Conservation (phyloP, 1,140 invertebrate genomes). For the Eumaeus atala region DNA sequence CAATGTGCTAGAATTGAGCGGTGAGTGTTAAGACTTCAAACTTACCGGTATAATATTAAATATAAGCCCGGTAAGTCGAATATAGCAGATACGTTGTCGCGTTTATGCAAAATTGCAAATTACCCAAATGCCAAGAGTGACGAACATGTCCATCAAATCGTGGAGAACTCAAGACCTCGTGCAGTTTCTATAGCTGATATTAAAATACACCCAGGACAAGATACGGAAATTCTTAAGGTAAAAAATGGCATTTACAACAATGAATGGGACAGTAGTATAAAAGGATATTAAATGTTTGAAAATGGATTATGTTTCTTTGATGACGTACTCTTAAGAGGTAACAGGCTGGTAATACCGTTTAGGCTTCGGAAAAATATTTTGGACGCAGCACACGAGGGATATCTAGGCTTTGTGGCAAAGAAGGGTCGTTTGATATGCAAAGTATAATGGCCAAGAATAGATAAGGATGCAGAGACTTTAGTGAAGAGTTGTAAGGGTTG, state of each 20-base stretch:
- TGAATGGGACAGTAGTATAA: background rate
- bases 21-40: conserved; percentile 20
- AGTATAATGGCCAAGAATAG: conserved; percentile 21
- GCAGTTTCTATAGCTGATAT: background rate
- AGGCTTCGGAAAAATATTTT: conserved; percentile 12
- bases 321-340: conserved; percentile 16
- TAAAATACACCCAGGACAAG: background rate
- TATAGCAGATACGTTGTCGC: conserved; percentile 29
- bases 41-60: conserved; percentile 19
- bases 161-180: background rate
- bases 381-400: conserved; percentile 20
- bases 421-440: conserved; percentile 22
- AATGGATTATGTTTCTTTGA: conserved; percentile 21
- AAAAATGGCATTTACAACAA: background rate
- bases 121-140: no score
- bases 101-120: conserved; percentile 13
- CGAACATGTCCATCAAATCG: conserved; percentile 10
- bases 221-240: background rate
- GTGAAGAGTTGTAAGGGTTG: conserved; percentile 1
- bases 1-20: conserved; percentile 28
- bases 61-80: conserved; percentile 27
- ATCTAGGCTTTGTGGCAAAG: conserved; percentile 13
- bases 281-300: background rate
- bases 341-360: conserved; percentile 19
- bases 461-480: conserved; percentile 12